Conservation (phyloP, 2,888 invertebrate genomes). For the Invenusta paracnida region DNA sequence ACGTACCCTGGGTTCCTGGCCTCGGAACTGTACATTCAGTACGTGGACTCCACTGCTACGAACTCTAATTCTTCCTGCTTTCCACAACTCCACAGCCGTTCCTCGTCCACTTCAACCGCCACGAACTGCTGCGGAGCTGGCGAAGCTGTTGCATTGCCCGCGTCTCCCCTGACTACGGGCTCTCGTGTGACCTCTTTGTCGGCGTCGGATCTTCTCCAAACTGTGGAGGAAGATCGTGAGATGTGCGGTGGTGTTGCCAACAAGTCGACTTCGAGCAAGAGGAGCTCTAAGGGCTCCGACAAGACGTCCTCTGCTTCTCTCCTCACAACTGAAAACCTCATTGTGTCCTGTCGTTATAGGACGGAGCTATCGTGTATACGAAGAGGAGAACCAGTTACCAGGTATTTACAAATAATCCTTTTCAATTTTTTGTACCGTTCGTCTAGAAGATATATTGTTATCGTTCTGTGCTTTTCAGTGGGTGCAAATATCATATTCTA, state of each 20-base stretch:
- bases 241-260: background rate
- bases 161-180: background rate
- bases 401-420: too few species aligned
- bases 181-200: background rate
- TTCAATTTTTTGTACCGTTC: too few species aligned
- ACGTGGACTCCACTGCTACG: background rate
- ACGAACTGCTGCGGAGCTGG: background rate
- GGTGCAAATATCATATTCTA: too few species aligned
- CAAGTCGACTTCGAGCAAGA: background rate
- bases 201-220: background rate
- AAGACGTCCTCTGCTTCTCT: background rate
- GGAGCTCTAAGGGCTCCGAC: background rate
- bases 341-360: slow-evolving; percentile 8
- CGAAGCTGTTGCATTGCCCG: background rate
- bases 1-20: slow-evolving; percentile 86
- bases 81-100: background rate
- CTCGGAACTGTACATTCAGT: slow-evolving; percentile 62
- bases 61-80: too few species aligned
- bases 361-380: slow-evolving; percentile 14
- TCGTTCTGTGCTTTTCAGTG: too few species aligned
- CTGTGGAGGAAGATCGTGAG: background rate
- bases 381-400: background rate
- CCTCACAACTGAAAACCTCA: slow-evolving; percentile 17
- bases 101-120: background rate
- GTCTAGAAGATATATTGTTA: too few species aligned